Base-by-base conservation (phyloP, 2,797 vertebrate species). In the Podarcis lilfordi region DNA sequence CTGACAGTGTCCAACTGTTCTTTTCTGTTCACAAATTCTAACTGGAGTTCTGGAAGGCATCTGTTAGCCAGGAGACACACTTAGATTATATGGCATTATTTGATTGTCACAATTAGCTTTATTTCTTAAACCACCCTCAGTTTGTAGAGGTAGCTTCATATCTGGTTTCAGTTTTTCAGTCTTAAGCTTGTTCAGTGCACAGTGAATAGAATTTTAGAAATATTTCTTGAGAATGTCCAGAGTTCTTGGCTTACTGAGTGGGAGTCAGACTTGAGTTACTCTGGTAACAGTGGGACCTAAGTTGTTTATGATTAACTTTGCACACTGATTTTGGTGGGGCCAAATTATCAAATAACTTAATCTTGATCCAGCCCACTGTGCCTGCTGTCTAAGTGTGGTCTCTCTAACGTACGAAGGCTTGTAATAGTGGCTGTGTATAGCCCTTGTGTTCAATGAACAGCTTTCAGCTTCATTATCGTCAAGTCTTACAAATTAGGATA, bases 401-500 rank as follows among this genome's bases (percentile, higher is more conserved):
- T 86, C 1, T 83, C 82, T 68, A 23, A 80, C 23, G 21, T 86
- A 25, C 0, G 69, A 82, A 86, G 87, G 84, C 25, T 85, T 76
- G 66, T 50, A 3, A 0, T 66, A 21, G 8, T 77, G 66, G 19
- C 35, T 88, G 3, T 89, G 1, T 0, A 1, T 55, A 77, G 45
- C 17, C 7, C 15, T 6, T 77, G 2, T 86, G 8, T 35, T 88
- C 50, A 32, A 29, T 81, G 69, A 13, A 23, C 8, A 84, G 0
- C 23, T n/a, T 76, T 43, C 9, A 55, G 89, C 2, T 1, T 29
- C 80, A 50, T 27, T 29, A 2, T 68, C 17, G 78, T 40, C 80
- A 87, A 61, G 17, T 91, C 61, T 83, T 89, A 64, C 37, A 82
- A 32, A 61, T 74, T 13, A 71, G 29, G n/a, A 17, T 75, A 35